Conservation (phyloP, 2,888 invertebrate genomes). For the Azorinus chamasolen region DNA sequence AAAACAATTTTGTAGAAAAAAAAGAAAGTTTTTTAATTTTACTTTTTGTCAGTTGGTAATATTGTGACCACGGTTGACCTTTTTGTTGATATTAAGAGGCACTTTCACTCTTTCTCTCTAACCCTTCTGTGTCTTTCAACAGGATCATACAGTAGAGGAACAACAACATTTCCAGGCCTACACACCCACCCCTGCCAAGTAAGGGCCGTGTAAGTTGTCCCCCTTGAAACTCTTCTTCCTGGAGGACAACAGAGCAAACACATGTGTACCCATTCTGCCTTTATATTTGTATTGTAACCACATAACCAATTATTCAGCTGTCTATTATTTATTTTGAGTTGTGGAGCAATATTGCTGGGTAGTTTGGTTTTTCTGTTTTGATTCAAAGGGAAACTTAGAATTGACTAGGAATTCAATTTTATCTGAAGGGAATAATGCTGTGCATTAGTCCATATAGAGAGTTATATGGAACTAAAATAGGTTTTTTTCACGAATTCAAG, state of each 20-base stretch:
- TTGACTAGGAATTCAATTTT: no score
- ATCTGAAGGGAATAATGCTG: no score
- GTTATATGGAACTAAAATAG: no score
- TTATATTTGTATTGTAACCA: conserved; percentile 40
- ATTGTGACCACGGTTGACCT: neutral
- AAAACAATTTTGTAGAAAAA: no score
- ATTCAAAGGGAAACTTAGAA: no score
- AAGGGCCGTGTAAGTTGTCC: conserved; percentile 66
- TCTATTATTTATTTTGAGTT: no score
- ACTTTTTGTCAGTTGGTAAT: neutral
- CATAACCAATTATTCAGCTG: neutral
- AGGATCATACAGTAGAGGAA: conserved; percentile 65
- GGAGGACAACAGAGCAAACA: conserved; percentile 57
- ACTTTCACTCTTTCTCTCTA: neutral
- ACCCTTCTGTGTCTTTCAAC: conserved; percentile 49
- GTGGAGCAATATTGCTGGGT: no score
- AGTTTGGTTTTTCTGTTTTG: no score
- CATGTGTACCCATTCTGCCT: conserved; percentile 62
- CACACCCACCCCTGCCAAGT: conserved; percentile 66
- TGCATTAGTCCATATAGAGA: no score
- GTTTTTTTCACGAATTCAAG: no score
- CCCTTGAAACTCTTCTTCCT: conserved; percentile 49
- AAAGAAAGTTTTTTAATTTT: no score
- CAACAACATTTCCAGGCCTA: conserved; percentile 67
- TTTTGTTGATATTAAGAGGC: neutral